phyloP scores from a whole-genome alignment of 2,888 invertebrate genomes.

The Sesia apiformis region DNA sequence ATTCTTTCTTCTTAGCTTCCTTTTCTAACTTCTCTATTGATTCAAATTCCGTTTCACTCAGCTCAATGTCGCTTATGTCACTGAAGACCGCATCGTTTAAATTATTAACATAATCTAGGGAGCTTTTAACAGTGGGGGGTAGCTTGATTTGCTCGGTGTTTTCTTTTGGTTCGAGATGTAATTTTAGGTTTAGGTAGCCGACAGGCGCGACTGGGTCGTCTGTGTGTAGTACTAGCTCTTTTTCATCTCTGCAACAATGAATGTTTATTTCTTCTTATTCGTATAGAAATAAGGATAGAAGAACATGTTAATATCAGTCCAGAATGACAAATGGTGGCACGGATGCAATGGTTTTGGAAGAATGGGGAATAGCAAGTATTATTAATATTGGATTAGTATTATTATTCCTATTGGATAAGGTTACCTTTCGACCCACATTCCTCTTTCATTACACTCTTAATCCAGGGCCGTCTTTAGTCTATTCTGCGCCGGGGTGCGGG shows the following conservation, averaged over 20 bases:
- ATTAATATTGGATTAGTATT: too few relatives aligned
- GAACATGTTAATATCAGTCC: too few relatives aligned
- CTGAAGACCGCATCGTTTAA: constrained; percentile 78
- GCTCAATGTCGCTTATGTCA: constrained; percentile 77
- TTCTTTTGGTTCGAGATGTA: constrained; percentile 83
- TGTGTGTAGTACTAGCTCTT: constrained; percentile 90
- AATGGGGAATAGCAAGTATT: too few relatives aligned
- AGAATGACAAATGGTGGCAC: too few relatives aligned
- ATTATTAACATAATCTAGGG: constrained; percentile 76
- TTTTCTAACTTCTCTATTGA: constrained; percentile 71
- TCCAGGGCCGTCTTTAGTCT: too few relatives aligned
- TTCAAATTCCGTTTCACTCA: constrained; percentile 77
- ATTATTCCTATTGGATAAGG: too few relatives aligned
- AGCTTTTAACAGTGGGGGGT: constrained; percentile 69
- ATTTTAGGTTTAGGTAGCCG: constrained; percentile 91
- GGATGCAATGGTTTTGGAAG: too few relatives aligned
- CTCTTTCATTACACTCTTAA: too few relatives aligned
- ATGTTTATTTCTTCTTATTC: neutral
- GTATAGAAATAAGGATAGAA: too few relatives aligned
- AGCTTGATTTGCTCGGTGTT: constrained; percentile 47
- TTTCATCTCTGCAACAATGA: constrained; percentile 80
- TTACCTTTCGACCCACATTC: too few relatives aligned
- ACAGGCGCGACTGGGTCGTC: constrained; percentile 96
- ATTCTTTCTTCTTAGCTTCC: constrained; percentile 58
- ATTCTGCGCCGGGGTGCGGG: too few relatives aligned